Conservation (phyloP, 2,113 vertebrate genomes). For the Albula goreensis region DNA sequence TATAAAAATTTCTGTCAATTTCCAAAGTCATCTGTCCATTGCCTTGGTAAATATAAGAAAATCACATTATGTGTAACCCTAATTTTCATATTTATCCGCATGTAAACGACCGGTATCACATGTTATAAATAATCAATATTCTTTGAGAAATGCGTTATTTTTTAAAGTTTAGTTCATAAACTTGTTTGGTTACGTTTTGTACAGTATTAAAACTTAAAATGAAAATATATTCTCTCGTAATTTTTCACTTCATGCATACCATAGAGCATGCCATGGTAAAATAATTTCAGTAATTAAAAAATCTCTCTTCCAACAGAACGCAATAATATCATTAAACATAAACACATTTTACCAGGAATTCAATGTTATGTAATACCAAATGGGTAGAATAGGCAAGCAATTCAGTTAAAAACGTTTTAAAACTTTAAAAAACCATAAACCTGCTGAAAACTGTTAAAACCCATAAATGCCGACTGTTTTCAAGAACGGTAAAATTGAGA, state of each 20-base stretch:
- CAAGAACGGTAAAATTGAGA: background rate
- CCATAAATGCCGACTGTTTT: background rate
- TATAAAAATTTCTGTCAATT: conserved; percentile 90
- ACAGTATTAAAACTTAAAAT: conserved; percentile 99
- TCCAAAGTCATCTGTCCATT: conserved; percentile 92
- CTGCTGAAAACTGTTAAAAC: background rate
- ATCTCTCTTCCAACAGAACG: background rate
- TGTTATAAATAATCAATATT: conserved; percentile 99
- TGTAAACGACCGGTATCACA: conserved; percentile 97
- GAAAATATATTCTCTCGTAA: conserved; percentile 80
- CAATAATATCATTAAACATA: background rate
- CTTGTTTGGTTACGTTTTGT: conserved; percentile 99
- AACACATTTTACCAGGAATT: background rate
- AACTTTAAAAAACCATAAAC: background rate
- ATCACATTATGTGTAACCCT: conserved; percentile 91
- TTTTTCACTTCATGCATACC: conserved; percentile 67
- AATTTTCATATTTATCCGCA: conserved; percentile 99
- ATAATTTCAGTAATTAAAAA: background rate
- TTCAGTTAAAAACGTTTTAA: background rate
- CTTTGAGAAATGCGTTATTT: conserved; percentile 98
- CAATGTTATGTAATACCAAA: background rate
- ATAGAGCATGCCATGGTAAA: conserved; percentile 31
- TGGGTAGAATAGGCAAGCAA: background rate
- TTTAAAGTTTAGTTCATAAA: conserved; percentile 99
- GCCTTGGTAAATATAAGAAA: conserved; percentile 92